These are phyloP conservation scores for Esox niger DNA, from an alignment of 2,113 vertebrate genomes.

Conservation along the genomic window DNA sequence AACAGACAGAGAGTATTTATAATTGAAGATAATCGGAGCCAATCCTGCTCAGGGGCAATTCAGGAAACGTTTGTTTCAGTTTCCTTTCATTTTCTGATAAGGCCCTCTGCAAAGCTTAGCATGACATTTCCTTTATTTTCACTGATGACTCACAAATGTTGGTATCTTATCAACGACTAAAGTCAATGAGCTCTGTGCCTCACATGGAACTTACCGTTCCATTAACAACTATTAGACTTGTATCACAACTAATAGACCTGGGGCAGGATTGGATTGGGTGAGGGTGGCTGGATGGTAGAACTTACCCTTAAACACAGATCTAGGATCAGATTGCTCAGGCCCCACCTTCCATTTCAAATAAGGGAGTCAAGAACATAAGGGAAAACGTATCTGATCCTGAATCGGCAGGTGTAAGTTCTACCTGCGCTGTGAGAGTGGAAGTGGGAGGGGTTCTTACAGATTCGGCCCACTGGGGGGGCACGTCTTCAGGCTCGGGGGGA, in stretches of 20 bases:
- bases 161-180: not conserved
- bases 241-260: not conserved
- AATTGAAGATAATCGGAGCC: conserved; percentile 14
- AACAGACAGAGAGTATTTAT: conserved; percentile 17
- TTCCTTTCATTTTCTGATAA: not conserved
- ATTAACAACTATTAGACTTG: too few species aligned
- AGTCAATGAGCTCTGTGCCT: conserved; percentile 2
- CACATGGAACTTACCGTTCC: not conserved
- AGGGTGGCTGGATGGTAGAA: not conserved
- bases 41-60: conserved; percentile 22
- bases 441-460: conserved; percentile 78
- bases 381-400: too few species aligned
- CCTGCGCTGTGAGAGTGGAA: not conserved
- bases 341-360: too few species aligned
- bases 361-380: too few species aligned
- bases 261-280: conserved; percentile 1
- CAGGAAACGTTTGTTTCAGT: conserved; percentile 3
- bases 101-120: conserved; percentile 9
- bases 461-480: conserved; percentile 91
- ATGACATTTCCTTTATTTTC: not conserved
- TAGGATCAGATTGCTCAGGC: not conserved
- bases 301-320: too few species aligned
- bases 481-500: conserved; percentile 85
- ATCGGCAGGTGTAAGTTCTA: too few species aligned
- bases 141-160: not conserved